Evolutionary conservation across 2,113 vertebrate genomes (phyloP).

Genomic region (Pangasianodon gigas): DNA sequence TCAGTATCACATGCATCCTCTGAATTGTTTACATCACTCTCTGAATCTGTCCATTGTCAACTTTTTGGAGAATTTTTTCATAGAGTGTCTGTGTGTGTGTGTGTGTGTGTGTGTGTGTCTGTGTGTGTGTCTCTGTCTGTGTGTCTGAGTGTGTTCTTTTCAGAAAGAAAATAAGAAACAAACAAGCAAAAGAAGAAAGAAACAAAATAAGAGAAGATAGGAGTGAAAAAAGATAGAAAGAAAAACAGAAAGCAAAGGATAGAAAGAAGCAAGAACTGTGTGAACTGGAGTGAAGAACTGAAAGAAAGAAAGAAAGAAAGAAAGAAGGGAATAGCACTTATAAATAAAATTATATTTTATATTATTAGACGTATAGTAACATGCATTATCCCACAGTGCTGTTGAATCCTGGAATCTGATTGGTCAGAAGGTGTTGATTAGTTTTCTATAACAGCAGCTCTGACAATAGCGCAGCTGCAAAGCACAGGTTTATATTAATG

Average conservation of each 20-base stretch:
- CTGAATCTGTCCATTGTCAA: conserved; percentile 24
- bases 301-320: not conserved
- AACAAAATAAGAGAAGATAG: not conserved
- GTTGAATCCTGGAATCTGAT: too few species aligned
- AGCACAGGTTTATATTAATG: too few species aligned
- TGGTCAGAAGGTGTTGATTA: too few species aligned
- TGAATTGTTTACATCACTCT: not conserved
- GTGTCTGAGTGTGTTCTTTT: not conserved
- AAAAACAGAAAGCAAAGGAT: too few species aligned
- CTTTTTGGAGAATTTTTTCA: not conserved
- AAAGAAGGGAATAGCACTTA: not conserved
- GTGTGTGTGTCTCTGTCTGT: not conserved
- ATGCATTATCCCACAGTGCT: too few species aligned
- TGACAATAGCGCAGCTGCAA: too few species aligned
- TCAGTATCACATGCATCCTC: conserved; percentile 26
- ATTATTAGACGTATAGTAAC: too few species aligned
- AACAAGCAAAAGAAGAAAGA: not conserved
- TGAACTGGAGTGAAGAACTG: not conserved
- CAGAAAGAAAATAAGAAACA: not conserved
- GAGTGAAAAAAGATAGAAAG: not conserved
- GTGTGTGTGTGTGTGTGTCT: too few species aligned
- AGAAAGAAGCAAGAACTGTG: not conserved
- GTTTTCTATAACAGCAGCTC: too few species aligned
- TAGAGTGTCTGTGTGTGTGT: not conserved
- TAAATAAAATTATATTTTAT: too few species aligned